A percentile compares a stretch with the other conserved stretches of the same genome.
phyloP scores from a whole-genome alignment of 2,797 vertebrate species.

The Bovichtus variegatus region DNA sequence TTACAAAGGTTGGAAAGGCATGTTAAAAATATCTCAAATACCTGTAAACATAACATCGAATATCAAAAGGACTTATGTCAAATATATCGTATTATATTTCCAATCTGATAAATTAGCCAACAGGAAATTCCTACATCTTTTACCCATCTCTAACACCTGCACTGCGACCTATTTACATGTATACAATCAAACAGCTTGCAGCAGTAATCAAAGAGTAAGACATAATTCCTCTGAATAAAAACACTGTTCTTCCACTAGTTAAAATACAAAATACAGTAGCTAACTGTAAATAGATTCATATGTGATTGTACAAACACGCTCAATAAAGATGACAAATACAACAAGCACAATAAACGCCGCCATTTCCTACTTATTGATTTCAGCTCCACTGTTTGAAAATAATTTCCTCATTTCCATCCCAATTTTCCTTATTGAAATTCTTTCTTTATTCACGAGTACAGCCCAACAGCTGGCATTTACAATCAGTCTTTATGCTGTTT shows the following conservation, averaged over 20 bases:
- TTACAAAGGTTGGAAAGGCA: slow-evolving; percentile 38
- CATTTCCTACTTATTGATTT: slow-evolving; percentile 81
- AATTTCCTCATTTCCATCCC: slow-evolving; percentile 81
- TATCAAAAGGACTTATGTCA: slow-evolving; percentile 30
- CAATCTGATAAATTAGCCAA: slow-evolving; percentile 35
- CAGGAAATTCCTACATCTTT: slow-evolving; percentile 11
- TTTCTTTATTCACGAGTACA: slow-evolving; percentile 73
- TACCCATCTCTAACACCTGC: slow-evolving; percentile 13
- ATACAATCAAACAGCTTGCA: slow-evolving; percentile 27
- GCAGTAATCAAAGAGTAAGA: slow-evolving; percentile 53
- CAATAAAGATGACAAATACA: slow-evolving; percentile 68
- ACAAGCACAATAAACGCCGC: slow-evolving; percentile 52
- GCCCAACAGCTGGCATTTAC: slow-evolving; percentile 80
- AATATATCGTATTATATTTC: slow-evolving; percentile 32
- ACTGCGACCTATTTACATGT: slow-evolving; percentile 19
- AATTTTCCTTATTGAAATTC: slow-evolving; percentile 81
- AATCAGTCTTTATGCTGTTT: slow-evolving; percentile 84
- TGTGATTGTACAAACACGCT: slow-evolving; percentile 69
- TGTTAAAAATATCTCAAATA: slow-evolving; percentile 45
- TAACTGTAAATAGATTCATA: slow-evolving; percentile 72
- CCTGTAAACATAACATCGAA: slow-evolving; percentile 49
- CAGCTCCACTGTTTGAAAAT: slow-evolving; percentile 81
- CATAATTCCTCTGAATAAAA: slow-evolving; percentile 61
- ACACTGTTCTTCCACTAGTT: slow-evolving; percentile 45
- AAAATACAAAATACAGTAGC: slow-evolving; percentile 63